Base-by-base conservation (phyloP, 2,888 invertebrate species). In the Homarus gammarus region DNA sequence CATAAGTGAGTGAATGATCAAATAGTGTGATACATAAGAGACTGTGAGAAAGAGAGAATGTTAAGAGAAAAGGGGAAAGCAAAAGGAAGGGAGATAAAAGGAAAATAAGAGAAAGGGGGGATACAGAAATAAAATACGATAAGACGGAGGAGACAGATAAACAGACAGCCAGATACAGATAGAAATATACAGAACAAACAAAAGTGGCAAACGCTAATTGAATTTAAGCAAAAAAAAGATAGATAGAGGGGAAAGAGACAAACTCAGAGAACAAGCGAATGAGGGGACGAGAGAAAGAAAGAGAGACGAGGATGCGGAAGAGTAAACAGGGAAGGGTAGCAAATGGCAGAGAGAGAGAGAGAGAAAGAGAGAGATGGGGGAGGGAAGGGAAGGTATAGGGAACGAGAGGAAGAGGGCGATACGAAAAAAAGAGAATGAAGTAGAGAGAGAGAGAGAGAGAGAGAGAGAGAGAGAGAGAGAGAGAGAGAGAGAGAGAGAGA, bases 401-500 rank as follows among this genome's bases (percentile, higher is more conserved):
- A n/a, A n/a, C n/a, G n/a, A n/a, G n/a, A n/a, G n/a, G n/a, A n/a
- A n/a, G n/a, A n/a, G n/a, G n/a, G n/a, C n/a, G n/a, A n/a, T n/a
- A n/a, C n/a, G n/a, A n/a, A n/a, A n/a, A n/a, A n/a, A n/a, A n/a
- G n/a, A n/a, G n/a, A n/a, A n/a, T 10, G 6, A 64, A 27, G 3
- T 22, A 72, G 36, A 72, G 6, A 72, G 72, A 36, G 36, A 70
- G 72, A 36, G 36, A 72, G 33, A 72, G 72, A 72, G 73, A 38
- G 38, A 72, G 72, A 72, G 15, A 36, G 72, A 72, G 72, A 36
- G 36, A 36, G 72, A 72, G 18, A 8, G 72, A 72, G 36, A 2
- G 36, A 36, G 36, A 72, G 72, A 36, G 5, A 72, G 72, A 72
- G 72, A 70, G 70, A 70, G 70, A 70, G 72, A 72, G 38, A 72